Evolutionary conservation across 2,888 invertebrate genomes (phyloP).

Genomic region (Drosophila pseudotakahashii): DNA sequence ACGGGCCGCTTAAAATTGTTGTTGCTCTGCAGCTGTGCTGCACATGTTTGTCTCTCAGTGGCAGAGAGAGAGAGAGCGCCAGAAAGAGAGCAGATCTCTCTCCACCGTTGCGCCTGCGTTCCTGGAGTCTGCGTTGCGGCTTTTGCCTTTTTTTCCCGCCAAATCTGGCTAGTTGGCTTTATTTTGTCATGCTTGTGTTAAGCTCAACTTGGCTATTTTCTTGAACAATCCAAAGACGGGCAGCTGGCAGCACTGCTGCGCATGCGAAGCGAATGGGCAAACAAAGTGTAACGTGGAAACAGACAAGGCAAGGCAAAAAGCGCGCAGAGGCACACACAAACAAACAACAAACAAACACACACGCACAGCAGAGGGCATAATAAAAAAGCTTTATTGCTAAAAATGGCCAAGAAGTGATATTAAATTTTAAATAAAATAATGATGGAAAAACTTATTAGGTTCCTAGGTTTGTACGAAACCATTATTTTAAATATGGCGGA

Average conservation of each 20-base stretch:
- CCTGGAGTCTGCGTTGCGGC: slow-evolving; percentile 49
- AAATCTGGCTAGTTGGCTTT: neutral
- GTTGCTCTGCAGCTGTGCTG: slow-evolving; percentile 73
- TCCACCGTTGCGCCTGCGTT: slow-evolving; percentile 47
- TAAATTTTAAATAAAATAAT: too few species aligned
- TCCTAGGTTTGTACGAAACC: too few species aligned
- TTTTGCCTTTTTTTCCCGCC: neutral
- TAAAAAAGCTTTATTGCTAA: neutral
- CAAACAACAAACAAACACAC: slow-evolving; percentile 19
- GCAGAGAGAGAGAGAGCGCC: slow-evolving; percentile 1
- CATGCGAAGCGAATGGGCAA: slow-evolving; percentile 75
- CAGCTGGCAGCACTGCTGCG: slow-evolving; percentile 43
- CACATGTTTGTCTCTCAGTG: slow-evolving; percentile 62
- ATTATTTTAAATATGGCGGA: too few species aligned
- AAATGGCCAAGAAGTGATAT: neutral
- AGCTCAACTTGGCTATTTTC: neutral
- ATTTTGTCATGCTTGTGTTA: neutral
- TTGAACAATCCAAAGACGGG: neutral
- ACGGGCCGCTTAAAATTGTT: slow-evolving; percentile 35
- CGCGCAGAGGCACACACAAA: slow-evolving; percentile 47
- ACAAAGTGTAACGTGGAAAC: slow-evolving; percentile 69
- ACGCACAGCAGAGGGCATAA: slow-evolving; percentile 34
- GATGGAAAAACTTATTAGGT: too few species aligned
- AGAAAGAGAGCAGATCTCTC: slow-evolving; percentile 1
- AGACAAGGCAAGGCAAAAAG: slow-evolving; percentile 50